phyloP scores from a whole-genome alignment of 2,113 vertebrate genomes.

The Chloebia gouldiae region DNA sequence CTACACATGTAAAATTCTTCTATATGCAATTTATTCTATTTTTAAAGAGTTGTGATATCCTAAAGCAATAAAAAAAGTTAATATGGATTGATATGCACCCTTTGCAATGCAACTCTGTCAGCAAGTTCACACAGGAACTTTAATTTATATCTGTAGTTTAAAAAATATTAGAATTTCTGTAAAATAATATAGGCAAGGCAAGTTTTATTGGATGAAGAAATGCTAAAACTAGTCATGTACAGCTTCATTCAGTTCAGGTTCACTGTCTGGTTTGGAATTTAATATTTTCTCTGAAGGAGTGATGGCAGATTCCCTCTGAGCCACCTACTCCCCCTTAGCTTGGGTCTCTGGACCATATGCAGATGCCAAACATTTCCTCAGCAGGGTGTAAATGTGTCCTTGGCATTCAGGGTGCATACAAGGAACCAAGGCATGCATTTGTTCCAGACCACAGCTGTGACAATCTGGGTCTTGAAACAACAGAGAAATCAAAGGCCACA shows the following conservation, averaged over 20 bases:
- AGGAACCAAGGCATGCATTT: constrained; percentile 31
- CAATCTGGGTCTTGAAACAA: constrained; percentile 8
- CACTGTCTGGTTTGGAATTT: neutral
- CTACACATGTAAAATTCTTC: neutral
- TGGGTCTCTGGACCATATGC: neutral
- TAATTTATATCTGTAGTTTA: neutral
- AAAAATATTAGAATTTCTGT: neutral
- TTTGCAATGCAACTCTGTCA: neutral
- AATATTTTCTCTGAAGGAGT: neutral
- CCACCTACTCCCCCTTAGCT: rapidly evolving
- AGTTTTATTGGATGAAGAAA: neutral
- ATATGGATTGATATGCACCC: neutral
- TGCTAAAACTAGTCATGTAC: neutral
- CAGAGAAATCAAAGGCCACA: neutral
- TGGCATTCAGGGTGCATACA: constrained; percentile 31
- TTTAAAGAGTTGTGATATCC: neutral
- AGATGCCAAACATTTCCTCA: neutral
- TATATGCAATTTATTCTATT: neutral
- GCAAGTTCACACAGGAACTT: neutral
- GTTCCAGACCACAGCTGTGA: constrained; percentile 54
- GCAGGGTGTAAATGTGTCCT: neutral
- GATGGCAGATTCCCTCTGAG: neutral
- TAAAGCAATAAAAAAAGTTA: neutral
- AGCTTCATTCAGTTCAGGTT: neutral
- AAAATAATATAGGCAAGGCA: neutral